Evolutionary conservation across 35 echinoderm and acorn worm genomes (phyloP), one percentile per base, ranked within the genome.

Genomic region (Apostichopus californicus): DNA sequence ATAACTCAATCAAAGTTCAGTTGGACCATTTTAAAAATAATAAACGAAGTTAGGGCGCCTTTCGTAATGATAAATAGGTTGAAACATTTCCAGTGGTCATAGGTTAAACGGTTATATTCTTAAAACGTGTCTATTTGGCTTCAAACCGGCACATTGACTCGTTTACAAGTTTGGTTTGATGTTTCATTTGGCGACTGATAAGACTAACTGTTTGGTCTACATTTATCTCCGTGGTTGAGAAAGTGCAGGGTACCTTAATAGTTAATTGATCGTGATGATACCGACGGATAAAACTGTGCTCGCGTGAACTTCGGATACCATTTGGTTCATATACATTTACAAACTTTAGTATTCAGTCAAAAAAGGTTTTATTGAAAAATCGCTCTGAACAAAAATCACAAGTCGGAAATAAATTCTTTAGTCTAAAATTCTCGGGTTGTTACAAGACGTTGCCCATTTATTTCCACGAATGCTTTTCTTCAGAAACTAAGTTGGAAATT

Each of bases 11-110:
- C 71, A 75, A 75, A 18, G 71, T 20, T 75, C 71, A 8, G 71
- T 20, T 75, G 71, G 71, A 75, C 71, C 12, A 75, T 75, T 34
- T 75, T 75, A 75, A 75, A 75, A 18, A 75, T n/a, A 75, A 18
- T 75, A 75, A 20, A 75, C 71, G 71, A 20, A 75, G 71, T 75
- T 5, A 75, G 14, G 71, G 71, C 71, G 71, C 71, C 71, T 75
- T 75, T 75, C 24, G 14, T 75, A 18, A 75, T 75, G 71, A 75
- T 22, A 75, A 75, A 75, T 75, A 75, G 71, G 15, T 13, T 75
- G 71, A 75, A 75, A 75, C 71, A 75, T 75, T 75, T 75, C 20
- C 71, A 75, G 17, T 75, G 71, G 71, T 75, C 71, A 75, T 20
- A 75, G 71, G 71, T 75, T 75, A 75, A 75, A 75, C 71, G 71